Evolutionary conservation across 2,888 invertebrate genomes (phyloP).

Genomic region (Tinea semifulvella): DNA sequence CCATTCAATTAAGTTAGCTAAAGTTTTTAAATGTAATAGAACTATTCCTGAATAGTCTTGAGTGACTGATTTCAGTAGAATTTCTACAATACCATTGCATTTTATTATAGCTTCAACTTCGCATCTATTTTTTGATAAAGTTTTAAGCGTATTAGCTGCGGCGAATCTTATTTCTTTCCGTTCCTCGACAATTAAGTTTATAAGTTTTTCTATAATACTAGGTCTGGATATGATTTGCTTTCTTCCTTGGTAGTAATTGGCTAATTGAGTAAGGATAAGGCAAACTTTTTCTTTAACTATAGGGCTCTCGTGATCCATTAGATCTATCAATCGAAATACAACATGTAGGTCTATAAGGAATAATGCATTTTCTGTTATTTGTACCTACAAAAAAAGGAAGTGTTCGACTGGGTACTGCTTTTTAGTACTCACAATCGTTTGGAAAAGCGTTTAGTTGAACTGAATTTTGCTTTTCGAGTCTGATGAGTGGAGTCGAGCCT

Average conservation of each 20-base stretch:
- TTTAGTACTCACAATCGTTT: too few species aligned
- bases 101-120: conserved; percentile 32
- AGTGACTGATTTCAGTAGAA: conserved; percentile 44
- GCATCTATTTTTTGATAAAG: conserved; percentile 36
- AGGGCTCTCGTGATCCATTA: conserved; percentile 38
- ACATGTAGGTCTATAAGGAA: conserved; percentile 41
- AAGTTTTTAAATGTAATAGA: conserved; percentile 38
- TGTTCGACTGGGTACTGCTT: too few species aligned
- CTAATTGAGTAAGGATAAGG: conserved; percentile 36
- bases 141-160: conserved; percentile 39
- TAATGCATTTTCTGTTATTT: conserved; percentile 45
- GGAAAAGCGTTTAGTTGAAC: too few species aligned
- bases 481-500: too few species aligned
- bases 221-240: conserved; percentile 35
- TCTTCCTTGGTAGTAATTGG: conserved; percentile 38
- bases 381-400: conserved; percentile 47
- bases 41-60: conserved; percentile 46
- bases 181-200: conserved; percentile 40
- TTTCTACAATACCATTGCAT: conserved; percentile 35
- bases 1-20: conserved; percentile 40
- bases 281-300: conserved; percentile 47
- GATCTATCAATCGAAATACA: conserved; percentile 42
- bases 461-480: too few species aligned
- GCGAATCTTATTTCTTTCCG: conserved; percentile 47
- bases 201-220: conserved; percentile 35